Conservation (phyloP, 2,888 invertebrate genomes). For the Nomada ruficornis region DNA sequence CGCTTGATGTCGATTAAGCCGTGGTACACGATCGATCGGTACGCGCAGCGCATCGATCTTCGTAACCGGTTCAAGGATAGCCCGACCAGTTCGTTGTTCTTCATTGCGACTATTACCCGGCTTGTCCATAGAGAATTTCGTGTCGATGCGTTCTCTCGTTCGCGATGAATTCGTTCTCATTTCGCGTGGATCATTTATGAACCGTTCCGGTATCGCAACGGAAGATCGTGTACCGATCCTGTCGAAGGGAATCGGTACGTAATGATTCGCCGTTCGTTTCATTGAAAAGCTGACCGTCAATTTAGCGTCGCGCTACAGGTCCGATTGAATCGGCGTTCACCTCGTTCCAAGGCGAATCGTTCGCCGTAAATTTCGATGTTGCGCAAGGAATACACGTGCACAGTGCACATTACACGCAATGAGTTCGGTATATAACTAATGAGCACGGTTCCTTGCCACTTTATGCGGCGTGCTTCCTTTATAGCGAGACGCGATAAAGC, state of each 20-base stretch:
- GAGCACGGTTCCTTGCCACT: slow-evolving; percentile 11
- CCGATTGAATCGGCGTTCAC: too few species aligned
- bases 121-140: slow-evolving; percentile 10
- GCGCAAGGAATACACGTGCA: neutral
- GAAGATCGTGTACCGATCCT: neutral
- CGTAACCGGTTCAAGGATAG: slow-evolving; percentile 52
- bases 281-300: too few species aligned
- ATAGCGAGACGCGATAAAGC: slow-evolving; percentile 34
- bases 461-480: slow-evolving; percentile 37
- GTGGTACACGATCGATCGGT: slow-evolving; percentile 34
- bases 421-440: slow-evolving; percentile 13
- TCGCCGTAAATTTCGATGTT: neutral
- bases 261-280: neutral
- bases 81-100: slow-evolving; percentile 20
- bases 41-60: slow-evolving; percentile 37
- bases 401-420: neutral
- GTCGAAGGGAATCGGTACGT: neutral
- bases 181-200: neutral
- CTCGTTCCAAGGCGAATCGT: neutral
- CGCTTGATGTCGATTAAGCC: slow-evolving; percentile 26
- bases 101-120: neutral
- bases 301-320: too few species aligned
- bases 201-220: neutral
- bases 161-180: neutral
- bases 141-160: neutral